Evolutionary conservation across 2,888 invertebrate species (phyloP).

Genomic region (Hyposoter didymator): DNA sequence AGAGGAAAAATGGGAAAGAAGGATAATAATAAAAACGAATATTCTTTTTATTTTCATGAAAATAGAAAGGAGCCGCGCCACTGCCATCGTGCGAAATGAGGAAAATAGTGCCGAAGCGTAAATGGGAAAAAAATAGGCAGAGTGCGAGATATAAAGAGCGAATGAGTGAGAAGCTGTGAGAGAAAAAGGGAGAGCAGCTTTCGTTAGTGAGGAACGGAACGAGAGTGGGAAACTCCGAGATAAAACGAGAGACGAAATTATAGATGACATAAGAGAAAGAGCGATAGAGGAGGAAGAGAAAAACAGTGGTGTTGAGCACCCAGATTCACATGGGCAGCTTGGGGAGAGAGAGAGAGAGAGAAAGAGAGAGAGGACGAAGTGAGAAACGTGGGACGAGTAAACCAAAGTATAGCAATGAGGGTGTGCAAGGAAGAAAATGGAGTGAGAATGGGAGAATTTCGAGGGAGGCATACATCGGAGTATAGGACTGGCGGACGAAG

Average conservation of each 20-base stretch:
- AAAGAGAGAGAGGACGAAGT: background rate
- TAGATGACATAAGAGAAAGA: slow-evolving; percentile 52
- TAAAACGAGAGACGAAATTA: slow-evolving; percentile 57
- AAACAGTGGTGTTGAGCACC: slow-evolving; percentile 31
- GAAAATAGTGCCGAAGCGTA: slow-evolving; percentile 56
- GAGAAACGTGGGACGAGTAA: slow-evolving; percentile 49
- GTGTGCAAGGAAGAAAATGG: slow-evolving; percentile 32
- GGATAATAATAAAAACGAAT: slow-evolving; percentile 22
- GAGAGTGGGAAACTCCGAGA: slow-evolving; percentile 12
- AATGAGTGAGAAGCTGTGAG: background rate
- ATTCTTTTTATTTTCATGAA: slow-evolving; percentile 45
- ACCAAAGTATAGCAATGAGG: slow-evolving; percentile 39
- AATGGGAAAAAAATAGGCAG: slow-evolving; percentile 35
- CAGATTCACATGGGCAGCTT: slow-evolving; percentile 20
- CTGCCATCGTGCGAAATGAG: slow-evolving; percentile 44
- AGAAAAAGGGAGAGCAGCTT: slow-evolving; percentile 9
- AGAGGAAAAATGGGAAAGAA: background rate
- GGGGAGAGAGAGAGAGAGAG: slow-evolving; percentile 18
- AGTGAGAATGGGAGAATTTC: slow-evolving; percentile 30
- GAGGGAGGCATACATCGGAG: slow-evolving; percentile 45
- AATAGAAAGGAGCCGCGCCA: slow-evolving; percentile 33
- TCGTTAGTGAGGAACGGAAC: slow-evolving; percentile 25
- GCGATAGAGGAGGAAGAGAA: background rate
- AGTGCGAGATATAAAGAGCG: slow-evolving; percentile 11
- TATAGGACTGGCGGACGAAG: slow-evolving; percentile 47